Evolutionary conservation across 2,113 vertebrate genomes (phyloP), one percentile per base, ranked within the genome.

Genomic region (Accipiter virgatus): DNA sequence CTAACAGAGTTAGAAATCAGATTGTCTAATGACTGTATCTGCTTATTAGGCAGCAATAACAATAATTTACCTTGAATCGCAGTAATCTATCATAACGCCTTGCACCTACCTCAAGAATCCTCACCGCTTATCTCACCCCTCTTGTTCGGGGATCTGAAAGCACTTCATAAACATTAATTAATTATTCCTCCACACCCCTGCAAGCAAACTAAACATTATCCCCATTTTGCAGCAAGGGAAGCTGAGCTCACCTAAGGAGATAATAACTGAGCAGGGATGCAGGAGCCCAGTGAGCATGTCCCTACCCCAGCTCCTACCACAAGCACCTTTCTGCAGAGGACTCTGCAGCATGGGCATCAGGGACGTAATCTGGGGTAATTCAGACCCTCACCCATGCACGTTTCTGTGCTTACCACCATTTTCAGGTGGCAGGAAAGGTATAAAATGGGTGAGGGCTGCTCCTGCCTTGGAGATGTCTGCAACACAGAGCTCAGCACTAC

Each of bases 131-230:
- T 80, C 79, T 97, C 89, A 66, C 40, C 26, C 26, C 43, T 95
- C 94, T 82, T 67, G 34, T 94, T 93, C 19, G 6, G 81, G 42
- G 79, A 97, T 83, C 90, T 92, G 85, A 58, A 95, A 86, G 81
- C 27, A 13, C 92, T 88, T 91, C 80, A 93, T 72, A 97, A 96
- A 91, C 95, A 95, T 71, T 88, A 80, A 96, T 95, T 96, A 95
- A 67, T 92, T 86, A 63, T 93, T 94, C 89, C 11, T 93, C 91
- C 95, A 85, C 93, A 71, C 83, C 94, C 92, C 70, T 90, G 48
- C 86, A 59, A 95, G 62, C 92, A 67, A 90, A 91, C 88, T 85
- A 88, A 95, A 68, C 70, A 91, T 82, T 81, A 81, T 82, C 42
- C 75, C 27, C 32, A 32, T 68, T 96, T 56, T 86, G 79, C 67